Percentiles rank a stretch among this genome's conserved stretches.
These are phyloP conservation scores for Vulpes lagopus DNA, from an alignment of 2,113 vertebrate genomes.

Conservation along the genomic window DNA sequence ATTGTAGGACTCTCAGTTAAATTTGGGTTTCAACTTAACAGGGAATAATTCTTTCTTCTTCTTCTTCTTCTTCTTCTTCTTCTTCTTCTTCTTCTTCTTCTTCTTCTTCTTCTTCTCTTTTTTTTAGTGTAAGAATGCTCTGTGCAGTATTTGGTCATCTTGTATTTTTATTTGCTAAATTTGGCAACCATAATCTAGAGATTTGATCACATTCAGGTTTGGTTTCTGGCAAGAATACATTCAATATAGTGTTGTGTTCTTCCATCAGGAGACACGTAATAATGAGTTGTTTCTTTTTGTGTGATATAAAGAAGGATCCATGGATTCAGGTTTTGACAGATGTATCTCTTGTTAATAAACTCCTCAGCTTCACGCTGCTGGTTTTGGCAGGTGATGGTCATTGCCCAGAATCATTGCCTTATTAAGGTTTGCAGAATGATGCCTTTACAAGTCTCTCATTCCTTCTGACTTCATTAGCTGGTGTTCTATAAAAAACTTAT, in stretches of 20 bases:
- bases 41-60: too few species aligned
- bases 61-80: too few species aligned
- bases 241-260: not conserved
- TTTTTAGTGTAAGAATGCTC: not conserved
- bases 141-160: not conserved
- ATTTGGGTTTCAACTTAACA: not conserved
- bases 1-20: not conserved
- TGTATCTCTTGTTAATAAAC: not conserved
- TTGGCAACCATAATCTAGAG: not conserved
- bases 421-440: not conserved
- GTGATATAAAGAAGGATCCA: not conserved
- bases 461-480: not conserved
- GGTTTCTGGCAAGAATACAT: not conserved
- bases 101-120: too few species aligned
- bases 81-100: too few species aligned
- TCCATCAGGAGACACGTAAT: not conserved
- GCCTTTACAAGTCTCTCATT: not conserved
- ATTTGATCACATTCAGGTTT: not conserved
- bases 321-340: not conserved
- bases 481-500: not conserved
- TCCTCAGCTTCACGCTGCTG: not conserved
- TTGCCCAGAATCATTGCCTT: not conserved
- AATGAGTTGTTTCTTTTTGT: not conserved
- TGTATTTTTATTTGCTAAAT: not conserved
- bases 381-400: not conserved